phyloP scores from a whole-genome alignment of 2,113 vertebrate species.

The Grallaria varia region DNA sequence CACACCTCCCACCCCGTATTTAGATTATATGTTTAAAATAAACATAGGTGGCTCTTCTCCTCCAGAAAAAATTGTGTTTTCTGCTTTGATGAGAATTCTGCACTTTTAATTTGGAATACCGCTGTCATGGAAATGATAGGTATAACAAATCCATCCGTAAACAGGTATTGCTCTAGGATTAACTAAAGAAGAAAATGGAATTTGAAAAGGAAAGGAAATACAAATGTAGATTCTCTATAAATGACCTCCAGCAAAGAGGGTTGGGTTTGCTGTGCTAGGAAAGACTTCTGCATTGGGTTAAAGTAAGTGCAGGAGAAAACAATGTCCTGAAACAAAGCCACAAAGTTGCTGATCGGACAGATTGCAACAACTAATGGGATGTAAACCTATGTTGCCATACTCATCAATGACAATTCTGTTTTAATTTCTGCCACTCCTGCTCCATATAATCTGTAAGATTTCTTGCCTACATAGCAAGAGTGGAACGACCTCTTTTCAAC shows the following conservation, averaged over 20 bases:
- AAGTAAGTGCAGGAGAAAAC: background rate
- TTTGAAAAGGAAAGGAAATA: background rate
- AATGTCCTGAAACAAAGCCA: background rate
- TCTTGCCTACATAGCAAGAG: background rate
- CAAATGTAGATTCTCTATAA: background rate
- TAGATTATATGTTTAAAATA: background rate
- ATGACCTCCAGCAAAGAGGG: background rate
- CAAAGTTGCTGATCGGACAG: background rate
- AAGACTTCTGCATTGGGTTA: background rate
- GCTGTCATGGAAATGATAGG: background rate
- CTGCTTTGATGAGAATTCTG: background rate
- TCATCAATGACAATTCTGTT: background rate
- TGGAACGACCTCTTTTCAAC: background rate
- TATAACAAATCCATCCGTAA: background rate
- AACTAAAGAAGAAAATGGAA: background rate
- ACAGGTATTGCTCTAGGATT: background rate
- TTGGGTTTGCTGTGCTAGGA: background rate
- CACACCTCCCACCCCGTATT: background rate
- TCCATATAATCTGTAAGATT: background rate
- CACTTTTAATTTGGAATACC: background rate
- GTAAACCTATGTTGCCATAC: background rate
- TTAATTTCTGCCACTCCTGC: background rate
- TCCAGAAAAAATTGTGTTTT: background rate
- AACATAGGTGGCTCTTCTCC: accelerated
- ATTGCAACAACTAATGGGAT: background rate